Conservation (phyloP, 1,140 invertebrate genomes). For the Meteorus sp. region DNA sequence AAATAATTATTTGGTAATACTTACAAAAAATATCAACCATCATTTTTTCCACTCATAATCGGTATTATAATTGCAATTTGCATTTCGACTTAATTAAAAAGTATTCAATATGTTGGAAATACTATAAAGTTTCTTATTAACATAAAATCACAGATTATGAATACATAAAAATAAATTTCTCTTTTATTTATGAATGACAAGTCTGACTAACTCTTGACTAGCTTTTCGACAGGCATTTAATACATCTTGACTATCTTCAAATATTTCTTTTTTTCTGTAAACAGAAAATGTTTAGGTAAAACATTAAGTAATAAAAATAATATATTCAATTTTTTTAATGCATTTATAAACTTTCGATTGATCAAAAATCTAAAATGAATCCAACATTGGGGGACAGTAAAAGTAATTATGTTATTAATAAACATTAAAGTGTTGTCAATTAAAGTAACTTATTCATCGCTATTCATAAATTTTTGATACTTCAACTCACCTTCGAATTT, state of each 20-base stretch:
- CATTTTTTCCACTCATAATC: background rate
- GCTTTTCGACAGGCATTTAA: background rate
- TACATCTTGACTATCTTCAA: background rate
- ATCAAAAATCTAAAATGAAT: slow-evolving; percentile 8
- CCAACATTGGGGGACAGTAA: background rate
- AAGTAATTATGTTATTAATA: background rate
- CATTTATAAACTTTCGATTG: background rate
- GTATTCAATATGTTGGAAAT: slow-evolving; percentile 2
- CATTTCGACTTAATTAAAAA: slow-evolving; percentile 13
- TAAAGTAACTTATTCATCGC: background rate
- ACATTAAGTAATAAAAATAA: slow-evolving; percentile 14
- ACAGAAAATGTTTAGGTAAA: background rate
- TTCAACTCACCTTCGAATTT: no score
- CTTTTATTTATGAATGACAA: slow-evolving; percentile 34
- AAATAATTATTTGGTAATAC: background rate
- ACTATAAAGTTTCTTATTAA: slow-evolving; percentile 18
- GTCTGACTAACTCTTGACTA: slow-evolving; percentile 4
- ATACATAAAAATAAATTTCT: no score
- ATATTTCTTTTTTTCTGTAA: background rate
- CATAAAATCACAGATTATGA: no score
- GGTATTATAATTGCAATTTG: background rate
- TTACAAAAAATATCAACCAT: background rate
- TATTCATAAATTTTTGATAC: background rate
- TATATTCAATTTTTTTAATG: no score
- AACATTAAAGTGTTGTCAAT: background rate